Base-by-base conservation (phyloP, 1,140 invertebrate genomes). In the Magallana gigas region DNA sequence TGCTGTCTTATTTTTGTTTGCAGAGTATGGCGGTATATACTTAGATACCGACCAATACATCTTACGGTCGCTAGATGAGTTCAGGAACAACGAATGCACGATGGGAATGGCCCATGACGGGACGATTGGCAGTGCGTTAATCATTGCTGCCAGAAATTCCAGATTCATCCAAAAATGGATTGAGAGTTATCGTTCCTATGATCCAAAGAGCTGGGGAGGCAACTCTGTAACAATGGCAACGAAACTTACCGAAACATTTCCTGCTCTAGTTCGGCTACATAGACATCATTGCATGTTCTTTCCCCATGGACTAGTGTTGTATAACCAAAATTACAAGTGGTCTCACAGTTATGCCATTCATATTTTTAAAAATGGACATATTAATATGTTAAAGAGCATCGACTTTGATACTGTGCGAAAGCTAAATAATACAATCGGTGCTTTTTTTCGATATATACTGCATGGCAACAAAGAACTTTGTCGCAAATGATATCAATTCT, bases 381-480 rank as follows among this genome's bases (percentile, higher is more conserved):
- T n/a, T 64, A 7, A 64, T 64, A 7, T 16, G 16, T 64, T 18
- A n/a, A 16, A 16, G 12, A 64, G 14, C 16, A 5, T 64, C 16
- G 0, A 64, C 60, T 8, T 16, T n/a, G 14, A 64, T 16, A 64
- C 14, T 16, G 18, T 64, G 18, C 16, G 16, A 64, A 64, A 16
- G 16, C 18, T 64, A 64, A 64, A 64, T 18, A 64, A 64, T 18
- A 64, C 60, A 64, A 64, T 64, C 4, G 60, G 60, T n/a, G 60
- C 60, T 16, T 7, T 64, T 7, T 64, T 64, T 3, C 60, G 60
- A 64, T 64, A 64, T 64, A 64, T 64, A n/a, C 18, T 64, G 60
- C 16, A 64, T 64, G 60, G 14, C 16, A 64, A 64, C 18, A 64
- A 64, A 64, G 60, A 64, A 64, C 60, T 64, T 64, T 64, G 60